Conservation (phyloP, 1,140 invertebrate species). For the Amyelois transitella region DNA sequence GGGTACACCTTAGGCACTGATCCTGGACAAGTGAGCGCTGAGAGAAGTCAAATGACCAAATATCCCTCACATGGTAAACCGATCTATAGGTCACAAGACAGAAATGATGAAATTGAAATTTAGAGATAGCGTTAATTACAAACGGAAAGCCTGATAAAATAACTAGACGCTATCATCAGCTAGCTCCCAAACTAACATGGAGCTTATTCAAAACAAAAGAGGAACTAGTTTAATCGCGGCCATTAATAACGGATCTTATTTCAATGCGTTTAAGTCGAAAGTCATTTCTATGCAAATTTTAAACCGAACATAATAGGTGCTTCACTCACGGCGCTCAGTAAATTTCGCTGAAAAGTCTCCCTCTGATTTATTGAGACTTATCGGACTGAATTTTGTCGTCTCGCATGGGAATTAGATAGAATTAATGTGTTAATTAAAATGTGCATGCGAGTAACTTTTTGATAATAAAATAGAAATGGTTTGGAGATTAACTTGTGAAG, state of each 20-base stretch:
- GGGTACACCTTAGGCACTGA: too few relatives aligned
- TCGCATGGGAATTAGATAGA: conserved; percentile 3
- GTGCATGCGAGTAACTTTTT: background rate
- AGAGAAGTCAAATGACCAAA: too few relatives aligned
- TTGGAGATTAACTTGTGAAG: too few relatives aligned
- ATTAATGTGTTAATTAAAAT: conserved; percentile 2
- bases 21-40: too few relatives aligned
- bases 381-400: background rate
- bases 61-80: background rate
- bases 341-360: conserved; percentile 25
- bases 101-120: background rate
- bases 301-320: conserved; percentile 18
- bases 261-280: conserved; percentile 11
- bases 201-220: background rate
- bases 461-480: background rate
- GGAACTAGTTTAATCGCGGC: background rate
- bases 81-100: background rate
- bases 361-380: conserved; percentile 23
- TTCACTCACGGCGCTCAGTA: conserved; percentile 14
- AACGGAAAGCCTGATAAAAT: background rate
- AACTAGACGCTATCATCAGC: background rate
- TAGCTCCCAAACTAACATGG: background rate
- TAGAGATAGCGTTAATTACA: background rate
- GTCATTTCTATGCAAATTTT: conserved; percentile 32
- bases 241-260: conserved; percentile 6